Base-by-base conservation (phyloP, 2,888 invertebrate genomes). In the Rosalia funebris region DNA sequence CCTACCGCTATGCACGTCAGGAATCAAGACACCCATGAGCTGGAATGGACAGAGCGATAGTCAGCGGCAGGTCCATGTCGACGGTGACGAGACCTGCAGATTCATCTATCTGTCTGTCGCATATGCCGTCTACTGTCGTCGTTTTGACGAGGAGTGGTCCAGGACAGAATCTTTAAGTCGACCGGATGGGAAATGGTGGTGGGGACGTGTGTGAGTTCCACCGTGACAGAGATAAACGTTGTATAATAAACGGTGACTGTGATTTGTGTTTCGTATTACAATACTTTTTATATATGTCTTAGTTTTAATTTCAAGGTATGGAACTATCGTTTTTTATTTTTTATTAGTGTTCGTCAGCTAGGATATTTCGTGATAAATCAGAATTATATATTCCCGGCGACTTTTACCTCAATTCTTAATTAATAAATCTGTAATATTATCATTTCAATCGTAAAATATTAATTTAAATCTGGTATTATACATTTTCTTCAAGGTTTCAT, bases 71-170 rank as follows among this genome's bases (percentile, higher is more conserved):
- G 66, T 62, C 53, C 47, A 42, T 61, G 64, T 63, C 63, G 61
- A 32, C 17, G 57, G 48, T 55, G 58, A 69, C 62, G 66, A 65
- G 71, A 69, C 70, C 71, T 66, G 70, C 71, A 71, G 72, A 71
- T 72, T 70, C 71, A 71, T 71, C 71, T 71, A 67, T 68, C 69
- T 70, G 71, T 71, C 71, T 61, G 62, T 70, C 65, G 67, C 69
- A 45, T 44, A 45, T 58, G 55, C 42, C 39, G 54, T 44, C 32
- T 37, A 31, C 53, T 57, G 47, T 31, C 48, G 55, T 32, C 54
- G 59, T 52, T 66, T 63, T 63, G 60, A 65, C 50, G 62, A 71
- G 71, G 63, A 66, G 67, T 56, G 60, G 65, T 68, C 46, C 66
- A 62, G 68, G 65, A 71, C 66, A 57, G 55, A 37, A 25, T 47